Evolutionary conservation across 2,888 invertebrate species (phyloP).

Genomic region (Hesperia comma): DNA sequence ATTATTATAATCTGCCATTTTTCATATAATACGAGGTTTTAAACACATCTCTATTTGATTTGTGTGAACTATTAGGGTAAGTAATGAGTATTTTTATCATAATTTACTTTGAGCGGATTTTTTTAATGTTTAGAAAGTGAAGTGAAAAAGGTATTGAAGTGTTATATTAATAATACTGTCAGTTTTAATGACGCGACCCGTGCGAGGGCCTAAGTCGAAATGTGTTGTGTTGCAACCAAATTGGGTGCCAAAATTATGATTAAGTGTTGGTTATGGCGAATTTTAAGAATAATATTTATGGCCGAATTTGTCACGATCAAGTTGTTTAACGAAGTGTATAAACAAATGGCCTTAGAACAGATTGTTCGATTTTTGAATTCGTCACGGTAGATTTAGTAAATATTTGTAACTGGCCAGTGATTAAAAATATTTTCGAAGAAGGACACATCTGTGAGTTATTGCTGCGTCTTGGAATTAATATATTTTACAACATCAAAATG

Average conservation of each 20-base stretch:
- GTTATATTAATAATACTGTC: slow-evolving; percentile 17
- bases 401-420: slow-evolving; percentile 12
- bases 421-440: slow-evolving; percentile 18
- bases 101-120: slow-evolving; percentile 10
- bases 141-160: slow-evolving; percentile 5
- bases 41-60: slow-evolving; percentile 2
- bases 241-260: slow-evolving; percentile 30
- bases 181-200: neutral
- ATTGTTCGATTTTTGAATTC: slow-evolving; percentile 26
- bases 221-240: slow-evolving; percentile 3
- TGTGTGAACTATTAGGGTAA: slow-evolving; percentile 17
- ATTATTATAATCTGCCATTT: slow-evolving; percentile 16
- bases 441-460: slow-evolving; percentile 1
- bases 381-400: slow-evolving; percentile 12
- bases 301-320: slow-evolving; percentile 27
- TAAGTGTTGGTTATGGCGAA: slow-evolving; percentile 11
- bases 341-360: slow-evolving; percentile 21
- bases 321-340: slow-evolving; percentile 20
- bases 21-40: slow-evolving; percentile 12
- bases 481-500: neutral
- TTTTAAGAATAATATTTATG: slow-evolving; percentile 23
- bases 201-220: neutral
- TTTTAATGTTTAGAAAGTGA: slow-evolving; percentile 19
- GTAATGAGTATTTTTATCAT: slow-evolving; percentile 18
- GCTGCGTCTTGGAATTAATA: neutral